phyloP scores from a whole-genome alignment of 2,797 vertebrate genomes.

The Tympanoctomys barrerae region DNA sequence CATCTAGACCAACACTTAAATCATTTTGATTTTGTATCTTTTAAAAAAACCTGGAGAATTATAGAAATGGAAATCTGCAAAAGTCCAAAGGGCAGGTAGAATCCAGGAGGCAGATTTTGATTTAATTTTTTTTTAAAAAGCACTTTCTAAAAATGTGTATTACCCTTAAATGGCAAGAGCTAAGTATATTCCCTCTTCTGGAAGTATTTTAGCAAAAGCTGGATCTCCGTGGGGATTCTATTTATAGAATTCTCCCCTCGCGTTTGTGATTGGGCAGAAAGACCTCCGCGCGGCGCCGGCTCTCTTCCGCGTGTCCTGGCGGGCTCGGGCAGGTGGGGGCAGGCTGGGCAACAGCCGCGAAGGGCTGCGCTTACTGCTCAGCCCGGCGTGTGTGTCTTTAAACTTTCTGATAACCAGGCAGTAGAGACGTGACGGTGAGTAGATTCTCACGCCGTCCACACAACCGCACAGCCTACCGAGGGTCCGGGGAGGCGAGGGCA shows the following conservation, averaged over 20 bases:
- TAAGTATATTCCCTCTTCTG: constrained; percentile 70
- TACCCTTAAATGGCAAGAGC: constrained; percentile 80
- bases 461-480: background rate
- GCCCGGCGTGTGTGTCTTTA: background rate
- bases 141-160: constrained; percentile 79
- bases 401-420: background rate
- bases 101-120: constrained; percentile 65
- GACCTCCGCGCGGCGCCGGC: background rate
- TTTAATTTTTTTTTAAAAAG: constrained; percentile 2
- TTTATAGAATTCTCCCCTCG: constrained; percentile 65
- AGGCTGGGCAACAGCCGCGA: too few relatives aligned
- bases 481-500: background rate
- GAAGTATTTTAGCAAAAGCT: constrained; percentile 69
- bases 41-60: background rate
- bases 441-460: background rate
- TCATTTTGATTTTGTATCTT: background rate
- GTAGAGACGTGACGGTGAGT: background rate
- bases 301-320: background rate
- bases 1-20: background rate
- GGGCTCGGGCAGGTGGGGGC: background rate
- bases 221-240: constrained; percentile 51
- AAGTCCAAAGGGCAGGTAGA: constrained; percentile 60
- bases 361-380: background rate
- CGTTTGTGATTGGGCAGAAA: constrained; percentile 45
- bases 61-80: constrained; percentile 41